phyloP scores from a whole-genome alignment of 2,113 vertebrate genomes.

The Tiliqua scincoides region DNA sequence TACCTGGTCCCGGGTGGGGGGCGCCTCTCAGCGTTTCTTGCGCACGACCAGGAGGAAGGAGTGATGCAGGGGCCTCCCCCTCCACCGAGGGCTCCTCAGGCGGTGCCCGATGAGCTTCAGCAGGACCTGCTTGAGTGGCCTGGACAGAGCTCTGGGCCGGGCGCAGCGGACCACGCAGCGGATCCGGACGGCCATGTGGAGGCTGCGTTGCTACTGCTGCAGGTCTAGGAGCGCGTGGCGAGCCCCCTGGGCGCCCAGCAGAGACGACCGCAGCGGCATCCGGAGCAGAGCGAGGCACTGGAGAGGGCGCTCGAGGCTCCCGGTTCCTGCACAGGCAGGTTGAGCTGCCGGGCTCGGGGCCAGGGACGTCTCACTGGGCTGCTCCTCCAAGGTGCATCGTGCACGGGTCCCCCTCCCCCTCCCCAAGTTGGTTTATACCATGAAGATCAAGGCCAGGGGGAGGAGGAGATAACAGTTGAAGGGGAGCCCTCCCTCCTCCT shows the following conservation, averaged over 20 bases:
- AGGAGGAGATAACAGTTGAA: too few relatives aligned
- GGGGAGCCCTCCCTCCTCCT: neutral
- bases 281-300: neutral
- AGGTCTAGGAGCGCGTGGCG: neutral
- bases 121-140: neutral
- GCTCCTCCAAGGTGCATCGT: too few relatives aligned
- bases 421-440: neutral
- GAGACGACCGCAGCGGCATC: neutral
- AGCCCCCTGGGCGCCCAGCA: neutral
- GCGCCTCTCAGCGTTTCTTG: neutral
- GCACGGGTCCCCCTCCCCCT: neutral
- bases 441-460: neutral
- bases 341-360: neutral
- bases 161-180: neutral
- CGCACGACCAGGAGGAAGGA: neutral
- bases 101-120: neutral
- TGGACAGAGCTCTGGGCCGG: neutral
- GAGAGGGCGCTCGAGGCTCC: neutral
- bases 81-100: neutral
- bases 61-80: neutral
- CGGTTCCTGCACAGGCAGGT: neutral
- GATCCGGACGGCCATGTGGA: neutral
- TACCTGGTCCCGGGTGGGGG: neutral
- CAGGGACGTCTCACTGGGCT: neutral
- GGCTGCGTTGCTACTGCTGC: neutral